A percentile compares a stretch with the other conserved stretches of the same genome.
These are phyloP conservation scores for Acrobasis suavella DNA, from an alignment of 2,888 invertebrate species.

Conservation along the genomic window DNA sequence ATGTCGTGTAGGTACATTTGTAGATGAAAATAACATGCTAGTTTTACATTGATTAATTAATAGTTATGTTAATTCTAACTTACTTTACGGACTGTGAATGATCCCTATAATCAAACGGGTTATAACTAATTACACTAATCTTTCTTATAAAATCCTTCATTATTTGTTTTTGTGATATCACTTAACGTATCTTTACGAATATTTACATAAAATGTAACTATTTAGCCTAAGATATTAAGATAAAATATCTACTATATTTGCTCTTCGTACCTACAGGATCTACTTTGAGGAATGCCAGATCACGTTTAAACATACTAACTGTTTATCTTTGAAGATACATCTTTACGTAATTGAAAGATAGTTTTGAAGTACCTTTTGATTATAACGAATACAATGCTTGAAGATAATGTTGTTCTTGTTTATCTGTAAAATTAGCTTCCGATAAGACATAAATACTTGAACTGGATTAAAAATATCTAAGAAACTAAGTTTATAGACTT, in stretches of 20 bases:
- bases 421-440: constrained; percentile 12
- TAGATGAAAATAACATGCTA: too few relatives aligned
- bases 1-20: too few relatives aligned
- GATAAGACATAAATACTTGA: not conserved
- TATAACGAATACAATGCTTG: not conserved
- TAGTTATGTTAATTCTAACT: not conserved
- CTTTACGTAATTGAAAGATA: constrained; percentile 10
- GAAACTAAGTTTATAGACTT: too few relatives aligned
- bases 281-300: constrained; percentile 8
- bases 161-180: constrained; percentile 4
- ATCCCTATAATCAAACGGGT: constrained; percentile 12
- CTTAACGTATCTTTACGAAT: constrained; percentile 6
- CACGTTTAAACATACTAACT: constrained; percentile 3
- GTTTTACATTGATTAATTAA: too few relatives aligned
- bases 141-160: constrained; percentile 14
- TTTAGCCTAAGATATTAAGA: constrained; percentile 11
- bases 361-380: not conserved
- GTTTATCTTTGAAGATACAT: not conserved
- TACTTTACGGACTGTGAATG: constrained; percentile 16
- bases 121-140: constrained; percentile 18
- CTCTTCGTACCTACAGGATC: constrained; percentile 2
- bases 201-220: constrained; percentile 1
- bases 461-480: not conserved
- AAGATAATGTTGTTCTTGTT: not conserved
- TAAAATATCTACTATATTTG: constrained; percentile 13